Base-by-base conservation (phyloP, 23 tunicate genomes). In the Trididemnum nubilum region DNA sequence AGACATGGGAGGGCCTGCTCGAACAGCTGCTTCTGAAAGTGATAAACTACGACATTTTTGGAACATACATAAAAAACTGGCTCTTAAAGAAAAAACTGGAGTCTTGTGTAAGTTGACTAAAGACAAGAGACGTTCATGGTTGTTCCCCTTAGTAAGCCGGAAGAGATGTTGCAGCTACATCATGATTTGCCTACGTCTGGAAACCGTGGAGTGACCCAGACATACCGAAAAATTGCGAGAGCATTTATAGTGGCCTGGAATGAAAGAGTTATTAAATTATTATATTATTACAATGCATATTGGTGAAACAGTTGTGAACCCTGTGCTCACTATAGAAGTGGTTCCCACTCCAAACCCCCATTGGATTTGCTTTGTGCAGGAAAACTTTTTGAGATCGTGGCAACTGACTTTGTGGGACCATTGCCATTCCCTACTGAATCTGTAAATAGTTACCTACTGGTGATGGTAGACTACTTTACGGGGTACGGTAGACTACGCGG, bases 401-500 rank as follows among this genome's bases (percentile, higher is more conserved):
- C 74, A 4, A 67, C 33, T 32, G 74, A 67, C n/a, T 67, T 67
- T 67, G 38, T 67, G 7, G 74, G 38, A 21, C 37, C 74, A 30
- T 4, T 67, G 74, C 5, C 38, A 4, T 3, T 38, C 26, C 74
- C 74, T 33, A 67, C 74, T 30, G 7, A 30, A n/a, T 15, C 3
- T 30, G 74, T 37, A 33, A 67, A 67, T 67, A 9, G 31, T 67
- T 67, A 67, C 74, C 22, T 67, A 9, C 33, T 67, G 25, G 74
- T 67, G 21, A 31, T 67, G 74, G 74, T 67, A 7, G 74, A 67
- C 38, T 33, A 67, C 22, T 67, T 67, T 38, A 67, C 74, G n/a
- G 9, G 38, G 12, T 67, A 67, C 38, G 74, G 38, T 5, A 12
- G 33, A 33, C n/a, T n/a, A n/a, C n/a, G 74, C 74, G 12, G 38